Conservation (phyloP, 1,140 invertebrate species). For the Bathynomus jamesi region DNA sequence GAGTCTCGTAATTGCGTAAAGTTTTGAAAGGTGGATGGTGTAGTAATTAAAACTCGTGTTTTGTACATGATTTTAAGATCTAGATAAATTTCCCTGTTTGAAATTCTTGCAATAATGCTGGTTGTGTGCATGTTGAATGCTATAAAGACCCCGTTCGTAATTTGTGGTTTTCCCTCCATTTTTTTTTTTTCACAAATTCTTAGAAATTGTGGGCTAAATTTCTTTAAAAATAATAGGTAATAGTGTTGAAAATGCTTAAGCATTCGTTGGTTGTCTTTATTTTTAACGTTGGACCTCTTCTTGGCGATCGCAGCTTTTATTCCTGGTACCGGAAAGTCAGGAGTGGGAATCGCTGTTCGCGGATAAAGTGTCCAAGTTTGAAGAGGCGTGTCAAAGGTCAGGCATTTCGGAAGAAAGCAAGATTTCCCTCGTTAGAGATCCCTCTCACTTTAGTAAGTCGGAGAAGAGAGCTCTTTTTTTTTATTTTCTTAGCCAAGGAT, state of each 20-base stretch:
- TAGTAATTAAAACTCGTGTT: too few species aligned
- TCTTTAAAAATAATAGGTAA: background rate
- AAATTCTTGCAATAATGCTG: background rate
- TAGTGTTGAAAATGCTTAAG: background rate
- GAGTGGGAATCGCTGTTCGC: slow-evolving; percentile 30
- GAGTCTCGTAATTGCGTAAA: background rate
- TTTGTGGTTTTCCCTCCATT: background rate
- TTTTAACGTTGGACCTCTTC: background rate
- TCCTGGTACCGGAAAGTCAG: slow-evolving; percentile 24
- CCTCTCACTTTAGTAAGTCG: slow-evolving; percentile 13
- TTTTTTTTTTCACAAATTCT: background rate
- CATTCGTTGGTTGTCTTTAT: background rate
- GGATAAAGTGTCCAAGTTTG: slow-evolving; percentile 34
- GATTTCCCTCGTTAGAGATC: slow-evolving; percentile 28
- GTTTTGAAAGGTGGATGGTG: too few species aligned
- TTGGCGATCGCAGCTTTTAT: slow-evolving; percentile 14
- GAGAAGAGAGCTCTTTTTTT: background rate
- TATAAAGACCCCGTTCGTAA: background rate
- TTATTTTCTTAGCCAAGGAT: too few species aligned
- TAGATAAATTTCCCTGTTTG: background rate
- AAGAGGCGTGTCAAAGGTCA: slow-evolving; percentile 18
- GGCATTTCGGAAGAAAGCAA: slow-evolving; percentile 29
- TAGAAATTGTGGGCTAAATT: background rate
- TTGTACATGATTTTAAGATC: background rate
- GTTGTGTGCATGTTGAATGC: background rate